Evolutionary conservation across 2,888 invertebrate genomes (phyloP).

Genomic region (Mellilla xanthometata): DNA sequence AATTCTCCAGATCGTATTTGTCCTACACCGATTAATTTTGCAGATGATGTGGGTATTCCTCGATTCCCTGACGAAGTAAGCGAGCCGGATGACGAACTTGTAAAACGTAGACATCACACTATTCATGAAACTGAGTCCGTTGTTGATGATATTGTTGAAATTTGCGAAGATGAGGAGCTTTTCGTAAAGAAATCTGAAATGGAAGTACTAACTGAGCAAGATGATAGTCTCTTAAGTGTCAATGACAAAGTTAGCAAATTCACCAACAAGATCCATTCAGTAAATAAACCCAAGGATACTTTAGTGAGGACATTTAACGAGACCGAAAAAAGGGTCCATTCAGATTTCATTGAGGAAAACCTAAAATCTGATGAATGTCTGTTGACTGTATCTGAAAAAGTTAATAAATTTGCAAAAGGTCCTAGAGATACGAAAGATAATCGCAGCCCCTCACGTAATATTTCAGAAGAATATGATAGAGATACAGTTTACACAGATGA

Average conservation of each 20-base stretch:
- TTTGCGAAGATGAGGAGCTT: constrained; percentile 77
- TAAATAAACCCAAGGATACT: constrained; percentile 52
- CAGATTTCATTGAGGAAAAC: constrained; percentile 76
- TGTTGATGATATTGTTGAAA: constrained; percentile 81
- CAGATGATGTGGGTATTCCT: constrained; percentile 83
- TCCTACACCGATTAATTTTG: constrained; percentile 84
- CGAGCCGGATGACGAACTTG: constrained; percentile 87
- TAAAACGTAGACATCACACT: constrained; percentile 59
- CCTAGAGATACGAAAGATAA: constrained; percentile 59
- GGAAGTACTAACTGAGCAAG: constrained; percentile 62
- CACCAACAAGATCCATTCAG: constrained; percentile 62
- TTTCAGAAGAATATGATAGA: constrained; percentile 76
- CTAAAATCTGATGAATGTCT: constrained; percentile 84
- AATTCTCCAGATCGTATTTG: constrained; percentile 88
- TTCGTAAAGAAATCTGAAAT: constrained; percentile 60
- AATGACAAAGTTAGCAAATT: constrained; percentile 82
- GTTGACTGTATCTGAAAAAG: constrained; percentile 86
- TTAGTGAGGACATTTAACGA: constrained; percentile 55
- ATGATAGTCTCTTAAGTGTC: constrained; percentile 79
- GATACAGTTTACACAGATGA: constrained; percentile 76
- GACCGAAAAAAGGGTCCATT: constrained; percentile 64
- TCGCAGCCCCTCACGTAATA: constrained; percentile 63
- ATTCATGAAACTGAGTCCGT: constrained; percentile 84
- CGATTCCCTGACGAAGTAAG: constrained; percentile 88
- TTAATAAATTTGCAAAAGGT: constrained; percentile 84